A percentile compares a stretch with the other conserved stretches of the same genome.
These are phyloP conservation scores for Drosophila sp. DNA, from an alignment of 1,140 invertebrate genomes.

Conservation along the genomic window DNA sequence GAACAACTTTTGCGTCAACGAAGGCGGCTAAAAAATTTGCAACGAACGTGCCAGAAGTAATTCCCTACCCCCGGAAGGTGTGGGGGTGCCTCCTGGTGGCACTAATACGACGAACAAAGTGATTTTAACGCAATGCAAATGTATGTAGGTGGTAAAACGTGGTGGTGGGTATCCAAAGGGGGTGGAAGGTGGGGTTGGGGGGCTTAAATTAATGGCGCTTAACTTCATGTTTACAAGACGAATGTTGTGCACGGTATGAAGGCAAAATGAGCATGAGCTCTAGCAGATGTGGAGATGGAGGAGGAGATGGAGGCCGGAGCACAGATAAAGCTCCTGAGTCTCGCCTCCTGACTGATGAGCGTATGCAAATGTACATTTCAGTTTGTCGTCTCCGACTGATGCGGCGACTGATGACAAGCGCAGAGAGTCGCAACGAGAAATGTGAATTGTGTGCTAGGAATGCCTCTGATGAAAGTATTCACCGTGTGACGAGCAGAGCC, in stretches of 20 bases:
- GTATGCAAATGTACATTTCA: slow-evolving; percentile 71
- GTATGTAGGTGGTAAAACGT: slow-evolving; percentile 15
- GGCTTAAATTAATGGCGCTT: slow-evolving; percentile 78
- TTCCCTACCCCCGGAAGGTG: background rate
- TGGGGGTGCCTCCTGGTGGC: background rate
- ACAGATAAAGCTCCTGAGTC: slow-evolving; percentile 26
- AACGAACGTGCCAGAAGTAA: slow-evolving; percentile 50
- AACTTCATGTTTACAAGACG: slow-evolving; percentile 81
- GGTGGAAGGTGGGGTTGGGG: slow-evolving; percentile 13
- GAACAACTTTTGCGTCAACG: slow-evolving; percentile 55
- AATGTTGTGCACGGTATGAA: slow-evolving; percentile 58
- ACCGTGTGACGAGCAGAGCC: slow-evolving; percentile 59
- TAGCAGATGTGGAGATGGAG: slow-evolving; percentile 9
- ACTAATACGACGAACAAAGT: slow-evolving; percentile 60
- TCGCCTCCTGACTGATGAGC: slow-evolving; percentile 65
- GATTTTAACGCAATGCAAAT: slow-evolving; percentile 66
- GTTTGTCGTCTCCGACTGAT: slow-evolving; percentile 32
- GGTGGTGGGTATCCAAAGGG: background rate
- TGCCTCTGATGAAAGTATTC: slow-evolving; percentile 45
- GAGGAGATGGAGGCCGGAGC: slow-evolving; percentile 12
- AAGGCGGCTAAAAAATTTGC: slow-evolving; percentile 58
- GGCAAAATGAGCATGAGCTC: slow-evolving; percentile 22
- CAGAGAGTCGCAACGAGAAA: slow-evolving; percentile 27
- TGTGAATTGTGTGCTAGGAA: slow-evolving; percentile 31
- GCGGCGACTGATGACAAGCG: slow-evolving; percentile 60